Conservation (phyloP, 2,888 invertebrate species). For the Pristionchus exspectatus region DNA sequence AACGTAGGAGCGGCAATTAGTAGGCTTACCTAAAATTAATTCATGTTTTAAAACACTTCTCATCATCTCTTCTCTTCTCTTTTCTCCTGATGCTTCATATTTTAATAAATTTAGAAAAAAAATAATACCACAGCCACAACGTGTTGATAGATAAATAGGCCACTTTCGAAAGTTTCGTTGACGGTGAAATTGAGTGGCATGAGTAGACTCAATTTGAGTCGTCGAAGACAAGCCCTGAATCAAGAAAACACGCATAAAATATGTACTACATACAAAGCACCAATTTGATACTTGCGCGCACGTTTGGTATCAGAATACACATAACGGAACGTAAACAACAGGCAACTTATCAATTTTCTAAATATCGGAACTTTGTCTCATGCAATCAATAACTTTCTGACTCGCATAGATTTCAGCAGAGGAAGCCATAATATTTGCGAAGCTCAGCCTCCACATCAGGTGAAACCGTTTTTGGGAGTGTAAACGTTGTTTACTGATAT, state of each 20-base stretch:
- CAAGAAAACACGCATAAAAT: background rate
- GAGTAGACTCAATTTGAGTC: too few species aligned
- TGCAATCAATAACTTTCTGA: background rate
- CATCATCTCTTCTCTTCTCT: too few species aligned
- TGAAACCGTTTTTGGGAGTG: background rate
- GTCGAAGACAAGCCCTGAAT: too few species aligned
- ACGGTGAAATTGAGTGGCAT: background rate
- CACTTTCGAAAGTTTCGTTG: background rate
- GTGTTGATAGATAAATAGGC: background rate
- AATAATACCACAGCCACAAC: background rate
- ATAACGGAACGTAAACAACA: background rate
- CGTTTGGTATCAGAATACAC: background rate
- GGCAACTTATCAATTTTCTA: background rate
- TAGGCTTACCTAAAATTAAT: background rate
- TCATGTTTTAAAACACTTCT: background rate
- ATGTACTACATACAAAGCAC: background rate
- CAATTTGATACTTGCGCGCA: background rate
- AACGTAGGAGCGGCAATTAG: background rate
- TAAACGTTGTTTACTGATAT: background rate
- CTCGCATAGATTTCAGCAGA: background rate
- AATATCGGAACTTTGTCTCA: too few species aligned
- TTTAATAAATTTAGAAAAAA: background rate
- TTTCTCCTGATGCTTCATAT: background rate
- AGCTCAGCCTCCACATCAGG: background rate
- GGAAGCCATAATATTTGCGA: background rate